phyloP scores from a whole-genome alignment of 2,113 vertebrate species.

The Hoplias malabaricus region DNA sequence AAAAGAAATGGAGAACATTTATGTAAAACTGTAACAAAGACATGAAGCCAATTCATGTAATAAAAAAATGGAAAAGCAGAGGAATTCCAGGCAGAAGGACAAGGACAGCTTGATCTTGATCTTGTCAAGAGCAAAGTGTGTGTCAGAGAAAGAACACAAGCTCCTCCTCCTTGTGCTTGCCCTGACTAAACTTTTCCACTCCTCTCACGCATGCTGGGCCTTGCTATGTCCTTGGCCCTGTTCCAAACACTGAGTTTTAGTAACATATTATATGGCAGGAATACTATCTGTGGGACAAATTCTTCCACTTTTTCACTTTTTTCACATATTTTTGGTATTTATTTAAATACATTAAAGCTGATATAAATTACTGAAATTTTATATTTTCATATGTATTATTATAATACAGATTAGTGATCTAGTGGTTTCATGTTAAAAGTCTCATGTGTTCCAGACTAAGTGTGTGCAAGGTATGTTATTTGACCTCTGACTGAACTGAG shows the following conservation, averaged over 20 bases:
- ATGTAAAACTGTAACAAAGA: neutral
- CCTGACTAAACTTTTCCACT: slow-evolving; percentile 52
- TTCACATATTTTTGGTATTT: neutral
- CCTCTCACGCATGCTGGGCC: neutral
- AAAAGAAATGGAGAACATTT: neutral
- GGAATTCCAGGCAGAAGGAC: slow-evolving; percentile 19
- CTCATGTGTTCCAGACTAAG: neutral
- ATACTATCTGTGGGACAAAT: neutral
- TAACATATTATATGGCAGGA: neutral
- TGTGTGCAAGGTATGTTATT: too few relatives aligned
- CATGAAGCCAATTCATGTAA: neutral
- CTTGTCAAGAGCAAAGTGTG: slow-evolving; percentile 61
- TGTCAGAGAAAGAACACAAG: slow-evolving; percentile 26
- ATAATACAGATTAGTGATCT: too few relatives aligned
- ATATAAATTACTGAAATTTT: too few relatives aligned
- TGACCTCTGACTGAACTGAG: neutral
- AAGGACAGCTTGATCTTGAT: slow-evolving; percentile 47
- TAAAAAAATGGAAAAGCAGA: neutral
- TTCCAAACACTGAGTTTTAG: neutral
- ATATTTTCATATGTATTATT: too few relatives aligned
- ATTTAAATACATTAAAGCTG: too few relatives aligned
- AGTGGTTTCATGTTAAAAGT: too few relatives aligned
- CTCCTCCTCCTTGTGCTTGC: slow-evolving; percentile 46
- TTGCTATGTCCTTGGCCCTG: neutral
- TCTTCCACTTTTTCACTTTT: neutral